Evolutionary conservation across 2,888 invertebrate genomes (phyloP).

Genomic region (Stenoptilia bipunctidactyla): DNA sequence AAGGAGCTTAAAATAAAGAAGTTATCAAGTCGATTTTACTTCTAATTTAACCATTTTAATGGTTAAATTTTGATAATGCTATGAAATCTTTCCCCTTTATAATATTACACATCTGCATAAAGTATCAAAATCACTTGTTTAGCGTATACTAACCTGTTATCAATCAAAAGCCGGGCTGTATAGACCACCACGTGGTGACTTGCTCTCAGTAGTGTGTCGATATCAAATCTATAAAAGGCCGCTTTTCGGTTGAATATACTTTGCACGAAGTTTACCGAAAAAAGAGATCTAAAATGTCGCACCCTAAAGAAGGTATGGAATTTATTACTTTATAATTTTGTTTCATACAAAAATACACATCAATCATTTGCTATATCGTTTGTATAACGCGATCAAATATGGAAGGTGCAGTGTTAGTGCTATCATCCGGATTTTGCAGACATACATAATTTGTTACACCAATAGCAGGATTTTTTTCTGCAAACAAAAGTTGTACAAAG

Average conservation of each 20-base stretch:
- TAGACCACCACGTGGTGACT: slow-evolving; percentile 45
- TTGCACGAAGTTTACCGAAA: slow-evolving; percentile 30
- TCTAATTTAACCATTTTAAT: too few species aligned
- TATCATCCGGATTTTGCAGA: too few species aligned
- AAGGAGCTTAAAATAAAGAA: too few species aligned
- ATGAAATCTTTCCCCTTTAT: too few species aligned
- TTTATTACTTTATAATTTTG: slow-evolving; percentile 18
- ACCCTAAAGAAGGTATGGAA: slow-evolving; percentile 53
- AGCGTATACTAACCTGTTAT: slow-evolving; percentile 35
- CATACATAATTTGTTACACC: too few species aligned
- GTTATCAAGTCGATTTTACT: too few species aligned
- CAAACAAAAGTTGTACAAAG: background rate
- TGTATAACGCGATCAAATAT: slow-evolving; percentile 19
- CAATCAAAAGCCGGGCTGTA: slow-evolving; percentile 32
- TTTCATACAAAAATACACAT: background rate
- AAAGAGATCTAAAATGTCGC: slow-evolving; percentile 33
- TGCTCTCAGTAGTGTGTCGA: slow-evolving; percentile 12
- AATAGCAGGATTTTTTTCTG: background rate
- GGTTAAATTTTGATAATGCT: too few species aligned
- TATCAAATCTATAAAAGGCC: slow-evolving; percentile 53
- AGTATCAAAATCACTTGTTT: slow-evolving; percentile 26
- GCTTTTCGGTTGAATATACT: slow-evolving; percentile 28
- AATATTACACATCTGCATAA: too few species aligned
- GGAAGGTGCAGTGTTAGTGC: slow-evolving; percentile 3
- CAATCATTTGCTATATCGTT: slow-evolving; percentile 8